Evolutionary conservation across 2,113 vertebrate genomes (phyloP).

Genomic region (Australoheros scitulus): DNA sequence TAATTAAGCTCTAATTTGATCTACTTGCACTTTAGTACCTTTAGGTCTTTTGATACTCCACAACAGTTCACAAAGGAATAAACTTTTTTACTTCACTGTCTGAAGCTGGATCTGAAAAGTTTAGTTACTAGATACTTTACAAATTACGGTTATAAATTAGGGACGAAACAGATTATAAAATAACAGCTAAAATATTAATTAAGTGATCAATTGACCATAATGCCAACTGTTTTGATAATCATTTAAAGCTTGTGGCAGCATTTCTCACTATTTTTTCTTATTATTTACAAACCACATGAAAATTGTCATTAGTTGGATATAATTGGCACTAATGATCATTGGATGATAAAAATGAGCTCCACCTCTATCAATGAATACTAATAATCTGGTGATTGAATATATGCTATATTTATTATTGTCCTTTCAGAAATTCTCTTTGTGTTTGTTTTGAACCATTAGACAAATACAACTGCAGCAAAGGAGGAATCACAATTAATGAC

Average conservation of each 20-base stretch:
- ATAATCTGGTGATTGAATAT: neutral
- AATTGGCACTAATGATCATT: neutral
- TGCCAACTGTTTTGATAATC: neutral
- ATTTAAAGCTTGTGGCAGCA: neutral
- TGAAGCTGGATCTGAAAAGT: neutral
- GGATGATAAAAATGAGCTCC: conserved; percentile 1
- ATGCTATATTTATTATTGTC: neutral
- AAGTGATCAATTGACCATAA: neutral
- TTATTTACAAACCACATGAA: neutral
- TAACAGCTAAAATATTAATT: neutral
- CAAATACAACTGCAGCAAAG: neutral
- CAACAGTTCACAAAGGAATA: neutral
- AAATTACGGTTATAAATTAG: neutral
- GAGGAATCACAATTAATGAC: neutral
- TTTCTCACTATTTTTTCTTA: neutral
- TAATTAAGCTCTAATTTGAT: neutral
- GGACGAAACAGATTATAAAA: neutral
- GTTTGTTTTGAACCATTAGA: neutral
- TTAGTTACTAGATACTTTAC: neutral
- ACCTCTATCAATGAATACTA: neutral
- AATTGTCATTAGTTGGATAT: neutral
- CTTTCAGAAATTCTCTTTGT: neutral
- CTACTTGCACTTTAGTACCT: neutral
- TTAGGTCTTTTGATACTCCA: neutral
- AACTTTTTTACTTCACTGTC: neutral